These are phyloP conservation scores for Brachypalpus laphriformis DNA, from an alignment of 2,888 invertebrate genomes.

Conservation along the genomic window DNA sequence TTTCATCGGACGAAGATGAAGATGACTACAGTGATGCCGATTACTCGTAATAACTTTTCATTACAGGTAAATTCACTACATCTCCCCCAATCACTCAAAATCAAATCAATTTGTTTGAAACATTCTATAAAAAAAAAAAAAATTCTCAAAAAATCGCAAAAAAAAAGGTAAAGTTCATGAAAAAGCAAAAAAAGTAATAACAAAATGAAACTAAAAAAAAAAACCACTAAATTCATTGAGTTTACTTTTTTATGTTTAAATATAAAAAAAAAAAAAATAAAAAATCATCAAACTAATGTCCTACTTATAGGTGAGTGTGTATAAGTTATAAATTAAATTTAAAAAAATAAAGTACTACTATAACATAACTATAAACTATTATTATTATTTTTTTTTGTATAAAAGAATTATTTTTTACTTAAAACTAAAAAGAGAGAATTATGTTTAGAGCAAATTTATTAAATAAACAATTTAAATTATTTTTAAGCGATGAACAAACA, in stretches of 20 bases:
- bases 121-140: constrained; percentile 43
- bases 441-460: constrained; percentile 65
- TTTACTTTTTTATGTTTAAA: constrained; percentile 53
- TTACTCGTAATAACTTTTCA: constrained; percentile 77
- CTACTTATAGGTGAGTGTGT: constrained; percentile 59
- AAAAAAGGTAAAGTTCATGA: constrained; percentile 5
- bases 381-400: constrained; percentile 58
- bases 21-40: constrained; percentile 86
- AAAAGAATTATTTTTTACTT: constrained; percentile 55
- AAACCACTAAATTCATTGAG: constrained; percentile 51
- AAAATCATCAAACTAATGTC: constrained; percentile 43
- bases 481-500: constrained; percentile 69
- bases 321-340: constrained; percentile 47
- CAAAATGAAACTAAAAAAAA: constrained; percentile 19
- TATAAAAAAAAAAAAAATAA: constrained; percentile 12
- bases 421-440: constrained; percentile 23
- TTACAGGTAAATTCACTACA: constrained; percentile 27
- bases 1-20: constrained; percentile 86
- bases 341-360: constrained; percentile 33
- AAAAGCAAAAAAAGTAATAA: constrained; percentile 25
- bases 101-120: constrained; percentile 32
- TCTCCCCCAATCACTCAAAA: constrained; percentile 26
- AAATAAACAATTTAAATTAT: constrained; percentile 56
- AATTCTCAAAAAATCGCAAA: constrained; percentile 8
- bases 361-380: constrained; percentile 8